phyloP scores from a whole-genome alignment of 2,888 invertebrate genomes.

The Andrena flavipes region DNA sequence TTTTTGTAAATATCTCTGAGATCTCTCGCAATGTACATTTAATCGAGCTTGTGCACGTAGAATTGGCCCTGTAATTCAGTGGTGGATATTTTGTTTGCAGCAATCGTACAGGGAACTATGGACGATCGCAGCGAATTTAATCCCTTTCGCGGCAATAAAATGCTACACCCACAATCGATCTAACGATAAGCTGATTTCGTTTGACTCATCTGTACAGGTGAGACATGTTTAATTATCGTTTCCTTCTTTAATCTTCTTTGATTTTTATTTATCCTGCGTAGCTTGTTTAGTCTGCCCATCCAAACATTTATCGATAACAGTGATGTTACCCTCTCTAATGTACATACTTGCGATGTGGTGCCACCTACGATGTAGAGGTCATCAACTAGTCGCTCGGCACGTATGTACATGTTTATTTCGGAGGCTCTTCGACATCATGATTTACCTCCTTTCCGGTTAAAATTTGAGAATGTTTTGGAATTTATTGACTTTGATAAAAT shows the following conservation, averaged over 20 bases:
- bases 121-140: slow-evolving; percentile 60
- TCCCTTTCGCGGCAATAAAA: slow-evolving; percentile 55
- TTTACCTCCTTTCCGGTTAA: slow-evolving; percentile 4
- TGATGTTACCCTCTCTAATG: slow-evolving; percentile 37
- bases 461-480: slow-evolving; percentile 74
- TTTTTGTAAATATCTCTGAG: neutral
- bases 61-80: neutral
- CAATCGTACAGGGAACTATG: slow-evolving; percentile 70
- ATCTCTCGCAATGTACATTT: neutral
- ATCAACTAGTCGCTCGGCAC: slow-evolving; percentile 65
- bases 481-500: slow-evolving; percentile 67
- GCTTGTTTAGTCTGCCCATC: neutral
- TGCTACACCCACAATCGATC: slow-evolving; percentile 52
- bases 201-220: slow-evolving; percentile 67
- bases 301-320: slow-evolving; percentile 56
- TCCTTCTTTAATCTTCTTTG: slow-evolving; percentile 38
- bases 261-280: neutral
- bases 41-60: neutral
- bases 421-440: slow-evolving; percentile 26
- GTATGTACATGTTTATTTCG: slow-evolving; percentile 52
- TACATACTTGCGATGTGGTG: slow-evolving; percentile 66
- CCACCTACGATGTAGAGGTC: slow-evolving; percentile 67
- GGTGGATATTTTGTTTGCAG: slow-evolving; percentile 63
- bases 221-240: slow-evolving; percentile 15
- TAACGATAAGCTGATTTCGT: slow-evolving; percentile 57